Evolutionary conservation across 2,113 vertebrate genomes (phyloP).

Genomic region (Suncus etruscus): DNA sequence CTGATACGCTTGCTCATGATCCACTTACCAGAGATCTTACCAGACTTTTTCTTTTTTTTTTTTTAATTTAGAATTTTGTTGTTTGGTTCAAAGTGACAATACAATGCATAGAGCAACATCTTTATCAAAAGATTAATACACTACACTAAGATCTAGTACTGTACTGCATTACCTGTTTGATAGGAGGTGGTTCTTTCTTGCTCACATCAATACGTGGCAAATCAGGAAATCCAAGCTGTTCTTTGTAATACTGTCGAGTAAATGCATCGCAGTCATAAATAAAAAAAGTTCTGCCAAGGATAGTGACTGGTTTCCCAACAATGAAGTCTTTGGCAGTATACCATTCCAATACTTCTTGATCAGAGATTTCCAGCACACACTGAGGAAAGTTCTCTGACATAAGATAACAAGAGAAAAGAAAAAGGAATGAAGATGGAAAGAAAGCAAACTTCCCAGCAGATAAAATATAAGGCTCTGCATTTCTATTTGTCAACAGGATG

Average conservation of each 20-base stretch:
- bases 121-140: not conserved
- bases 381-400: constrained; percentile 91
- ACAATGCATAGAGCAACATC: not conserved
- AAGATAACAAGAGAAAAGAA: not conserved
- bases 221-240: constrained; percentile 89
- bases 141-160: not conserved
- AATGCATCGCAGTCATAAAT: constrained; percentile 94
- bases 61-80: too few relatives aligned
- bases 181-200: constrained; percentile 79
- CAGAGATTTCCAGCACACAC: constrained; percentile 93
- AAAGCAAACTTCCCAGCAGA: not conserved
- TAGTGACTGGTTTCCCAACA: constrained; percentile 89
- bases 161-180: constrained; percentile 85
- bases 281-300: constrained; percentile 93
- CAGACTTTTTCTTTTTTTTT: too few relatives aligned
- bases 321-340: constrained; percentile 93
- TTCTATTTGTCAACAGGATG: not conserved
- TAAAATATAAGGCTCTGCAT: not conserved
- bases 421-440: not conserved
- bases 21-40: too few relatives aligned
- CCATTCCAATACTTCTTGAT: constrained; percentile 94
- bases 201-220: constrained; percentile 86
- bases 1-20: too few relatives aligned
- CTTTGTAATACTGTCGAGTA: constrained; percentile 91
- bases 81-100: too few relatives aligned